These are phyloP conservation scores for Ctenoplectra terminalis DNA, from an alignment of 1,140 invertebrate species.

Conservation along the genomic window DNA sequence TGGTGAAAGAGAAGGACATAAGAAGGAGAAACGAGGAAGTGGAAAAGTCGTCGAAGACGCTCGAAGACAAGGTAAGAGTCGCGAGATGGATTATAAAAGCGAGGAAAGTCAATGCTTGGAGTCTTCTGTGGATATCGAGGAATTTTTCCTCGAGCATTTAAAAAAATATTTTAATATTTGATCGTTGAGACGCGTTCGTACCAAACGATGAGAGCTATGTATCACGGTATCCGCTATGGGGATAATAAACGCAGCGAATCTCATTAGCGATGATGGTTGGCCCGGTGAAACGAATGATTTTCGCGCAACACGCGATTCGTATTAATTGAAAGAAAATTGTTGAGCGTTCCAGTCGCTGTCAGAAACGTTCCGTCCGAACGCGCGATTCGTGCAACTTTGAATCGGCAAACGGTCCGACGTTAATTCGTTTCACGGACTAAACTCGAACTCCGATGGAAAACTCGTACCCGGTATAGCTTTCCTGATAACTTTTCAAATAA, in stretches of 20 bases:
- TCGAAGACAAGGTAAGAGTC: conserved; percentile 58
- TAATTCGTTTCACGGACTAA: neutral
- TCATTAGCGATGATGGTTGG: conserved; percentile 12
- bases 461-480: neutral
- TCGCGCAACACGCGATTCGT: neutral
- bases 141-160: no score
- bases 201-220: no score
- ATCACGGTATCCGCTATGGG: no score
- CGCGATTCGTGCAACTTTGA: neutral
- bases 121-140: no score
- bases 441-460: neutral
- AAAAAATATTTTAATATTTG: no score
- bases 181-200: no score
- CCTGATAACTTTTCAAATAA: neutral
- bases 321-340: conserved; percentile 17
- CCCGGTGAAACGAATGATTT: conserved; percentile 12
- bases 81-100: no score
- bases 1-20: conserved; percentile 38
- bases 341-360: conserved; percentile 23
- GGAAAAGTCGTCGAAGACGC: neutral
- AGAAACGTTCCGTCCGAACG: neutral
- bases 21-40: conserved; percentile 24
- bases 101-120: no score
- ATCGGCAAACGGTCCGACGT: neutral
- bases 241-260: conserved; percentile 14